Conservation (phyloP, 2,888 invertebrate species). For the Ashinkailepas kermadecensis region DNA sequence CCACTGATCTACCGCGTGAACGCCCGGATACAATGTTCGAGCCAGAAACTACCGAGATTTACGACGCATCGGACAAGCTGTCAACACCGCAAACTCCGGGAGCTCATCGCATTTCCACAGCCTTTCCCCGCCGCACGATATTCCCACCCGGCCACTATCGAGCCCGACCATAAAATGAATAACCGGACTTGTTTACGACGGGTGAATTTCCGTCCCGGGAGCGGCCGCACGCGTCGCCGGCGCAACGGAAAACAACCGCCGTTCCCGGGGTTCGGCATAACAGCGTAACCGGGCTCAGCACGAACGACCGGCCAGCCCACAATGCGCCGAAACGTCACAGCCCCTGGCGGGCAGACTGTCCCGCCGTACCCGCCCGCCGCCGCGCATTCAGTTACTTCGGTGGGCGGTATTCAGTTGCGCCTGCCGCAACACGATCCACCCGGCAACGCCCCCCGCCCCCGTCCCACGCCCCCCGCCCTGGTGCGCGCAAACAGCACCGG, state of each 20-base stretch:
- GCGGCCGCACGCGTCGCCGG: neutral
- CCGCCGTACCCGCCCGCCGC: neutral
- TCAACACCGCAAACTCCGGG: no score
- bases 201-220: neutral
- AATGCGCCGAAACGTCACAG: no score
- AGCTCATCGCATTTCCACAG: neutral
- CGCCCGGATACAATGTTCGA: no score
- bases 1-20: no score
- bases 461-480: neutral
- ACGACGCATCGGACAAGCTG: no score
- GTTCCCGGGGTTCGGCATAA: neutral
- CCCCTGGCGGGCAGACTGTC: neutral
- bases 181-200: neutral
- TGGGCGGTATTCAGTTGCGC: neutral
- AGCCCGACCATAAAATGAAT: neutral
- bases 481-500: no score
- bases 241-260: neutral
- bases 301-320: no score
- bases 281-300: neutral
- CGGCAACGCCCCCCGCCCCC: neutral
- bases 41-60: no score
- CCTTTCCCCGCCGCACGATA: neutral
- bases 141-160: neutral
- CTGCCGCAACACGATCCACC: neutral
- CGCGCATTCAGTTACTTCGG: neutral